phyloP scores from a whole-genome alignment of 2,888 invertebrate genomes.

The Leptinotarsa haldemani region DNA sequence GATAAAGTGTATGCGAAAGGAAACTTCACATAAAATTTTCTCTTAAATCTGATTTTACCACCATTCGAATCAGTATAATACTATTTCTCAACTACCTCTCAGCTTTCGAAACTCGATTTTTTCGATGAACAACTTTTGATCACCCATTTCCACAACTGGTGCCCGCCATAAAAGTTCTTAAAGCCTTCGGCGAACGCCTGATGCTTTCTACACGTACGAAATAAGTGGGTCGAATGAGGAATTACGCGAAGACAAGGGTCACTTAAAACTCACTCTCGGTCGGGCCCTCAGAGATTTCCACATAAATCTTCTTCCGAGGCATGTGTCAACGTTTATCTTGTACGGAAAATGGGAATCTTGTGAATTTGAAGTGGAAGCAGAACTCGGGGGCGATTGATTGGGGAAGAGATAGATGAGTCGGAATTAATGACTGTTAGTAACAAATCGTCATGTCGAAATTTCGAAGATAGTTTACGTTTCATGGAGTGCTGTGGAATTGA shows the following conservation, averaged over 20 bases:
- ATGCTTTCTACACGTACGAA: not conserved
- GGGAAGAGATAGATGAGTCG: not conserved
- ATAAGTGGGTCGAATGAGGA: conserved; percentile 6
- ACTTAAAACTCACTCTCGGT: conserved; percentile 10
- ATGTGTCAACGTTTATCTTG: conserved; percentile 17
- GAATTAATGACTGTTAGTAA: not conserved
- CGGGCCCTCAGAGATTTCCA: not conserved
- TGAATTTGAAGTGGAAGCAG: not conserved
- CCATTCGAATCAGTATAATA: too few species aligned
- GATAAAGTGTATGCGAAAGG: too few species aligned
- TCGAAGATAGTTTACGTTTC: not conserved
- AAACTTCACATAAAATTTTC: too few species aligned
- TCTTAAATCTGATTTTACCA: too few species aligned
- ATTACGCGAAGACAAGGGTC: conserved; percentile 16
- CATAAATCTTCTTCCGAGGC: conserved; percentile 8
- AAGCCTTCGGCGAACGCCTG: not conserved
- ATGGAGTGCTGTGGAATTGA: not conserved
- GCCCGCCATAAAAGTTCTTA: not conserved
- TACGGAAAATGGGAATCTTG: not conserved
- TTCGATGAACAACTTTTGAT: not conserved
- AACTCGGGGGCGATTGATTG: not conserved
- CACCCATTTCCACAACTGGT: not conserved
- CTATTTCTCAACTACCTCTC: too few species aligned
- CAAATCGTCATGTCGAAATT: not conserved
- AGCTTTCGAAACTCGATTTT: not conserved